A percentile compares a stretch with the other conserved stretches of the same genome.
These are phyloP conservation scores for Cybosia mesomella DNA, from an alignment of 2,888 invertebrate genomes.

Conservation along the genomic window DNA sequence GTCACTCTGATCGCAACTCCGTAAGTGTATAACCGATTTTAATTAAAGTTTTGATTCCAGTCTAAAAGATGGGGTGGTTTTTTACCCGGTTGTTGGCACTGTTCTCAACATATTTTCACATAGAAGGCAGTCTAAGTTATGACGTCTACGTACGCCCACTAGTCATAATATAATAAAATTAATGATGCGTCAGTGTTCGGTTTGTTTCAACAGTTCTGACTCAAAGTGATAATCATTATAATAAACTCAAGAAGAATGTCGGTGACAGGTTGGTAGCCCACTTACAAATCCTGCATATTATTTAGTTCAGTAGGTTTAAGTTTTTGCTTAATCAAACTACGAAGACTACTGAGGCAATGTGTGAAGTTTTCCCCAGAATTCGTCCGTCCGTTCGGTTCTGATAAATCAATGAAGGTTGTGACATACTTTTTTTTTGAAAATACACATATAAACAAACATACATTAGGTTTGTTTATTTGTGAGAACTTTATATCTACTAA, in stretches of 20 bases:
- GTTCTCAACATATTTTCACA: not conserved
- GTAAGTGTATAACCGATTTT: too few relatives aligned
- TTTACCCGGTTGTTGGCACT: not conserved
- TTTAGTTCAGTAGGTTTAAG: not conserved
- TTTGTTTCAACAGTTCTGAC: constrained; percentile 29
- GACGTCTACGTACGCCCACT: not conserved
- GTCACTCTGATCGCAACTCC: too few relatives aligned
- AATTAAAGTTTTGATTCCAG: too few relatives aligned
- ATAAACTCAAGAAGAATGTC: constrained; percentile 44
- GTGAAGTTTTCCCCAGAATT: too few relatives aligned
- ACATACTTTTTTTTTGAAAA: too few relatives aligned
- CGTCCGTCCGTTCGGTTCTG: too few relatives aligned
- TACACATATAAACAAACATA: too few relatives aligned
- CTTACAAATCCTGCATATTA: constrained; percentile 15
- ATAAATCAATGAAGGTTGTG: too few relatives aligned
- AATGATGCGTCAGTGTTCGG: constrained; percentile 40
- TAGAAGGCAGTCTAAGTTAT: not conserved
- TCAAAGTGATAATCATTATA: constrained; percentile 37
- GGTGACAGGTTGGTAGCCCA: constrained; percentile 30
- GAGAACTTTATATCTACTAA: too few relatives aligned
- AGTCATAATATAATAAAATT: constrained; percentile 10
- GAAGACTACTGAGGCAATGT: not conserved
- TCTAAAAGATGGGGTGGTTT: too few relatives aligned
- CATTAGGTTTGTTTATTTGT: too few relatives aligned
- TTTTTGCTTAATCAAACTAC: not conserved